Base-by-base conservation (phyloP, 2,888 invertebrate species). In the Drosophila pegasa region DNA sequence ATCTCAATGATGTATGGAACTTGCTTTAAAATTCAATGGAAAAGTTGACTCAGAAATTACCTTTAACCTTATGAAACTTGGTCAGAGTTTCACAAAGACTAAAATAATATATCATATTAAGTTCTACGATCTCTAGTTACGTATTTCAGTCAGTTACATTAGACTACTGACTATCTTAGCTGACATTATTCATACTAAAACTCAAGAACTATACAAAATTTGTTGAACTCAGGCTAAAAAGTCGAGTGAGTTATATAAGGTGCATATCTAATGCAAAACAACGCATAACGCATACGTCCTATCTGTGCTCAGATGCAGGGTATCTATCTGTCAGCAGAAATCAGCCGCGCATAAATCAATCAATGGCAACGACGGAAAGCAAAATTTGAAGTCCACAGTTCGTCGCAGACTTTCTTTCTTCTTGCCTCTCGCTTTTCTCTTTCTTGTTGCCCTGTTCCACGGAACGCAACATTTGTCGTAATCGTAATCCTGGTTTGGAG, bases 281-380 rank as follows among this genome's bases (percentile, higher is more conserved):
- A 38, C 1, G 18, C 1, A 2, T 14, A 25, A 25, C 3, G 9
- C n/a, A 50, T 22, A 20, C 9, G 4, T 22, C 50, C 50, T 2
- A 3, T 0, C n/a, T 3, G 10, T 6, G 2, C 1, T n/a, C 10
- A 0, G 1, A 14, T 18, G 10, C 38, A 33, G 55, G 55, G 55
- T 43, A 33, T 29, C 20, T 20, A 16, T 45, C 54, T 41, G 22
- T 16, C 41, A 33, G 37, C 35, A 40, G 16, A 43, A 59, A 59
- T 62, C 56, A 60, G 40, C 62, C 4, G 55, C 52, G 55, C 68
- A 57, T 73, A 73, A 69, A 64, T 74, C 73, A 74, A 64, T 73
- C 74, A 73, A 73, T 63, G 64, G 48, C 57, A 48, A 51, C 48
- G 16, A 22, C 37, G 51, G 45, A 27, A 33, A 50, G 6, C 20